These are phyloP conservation scores for Vanacampus margaritifer DNA, from an alignment of 2,113 vertebrate species.

Conservation along the genomic window DNA sequence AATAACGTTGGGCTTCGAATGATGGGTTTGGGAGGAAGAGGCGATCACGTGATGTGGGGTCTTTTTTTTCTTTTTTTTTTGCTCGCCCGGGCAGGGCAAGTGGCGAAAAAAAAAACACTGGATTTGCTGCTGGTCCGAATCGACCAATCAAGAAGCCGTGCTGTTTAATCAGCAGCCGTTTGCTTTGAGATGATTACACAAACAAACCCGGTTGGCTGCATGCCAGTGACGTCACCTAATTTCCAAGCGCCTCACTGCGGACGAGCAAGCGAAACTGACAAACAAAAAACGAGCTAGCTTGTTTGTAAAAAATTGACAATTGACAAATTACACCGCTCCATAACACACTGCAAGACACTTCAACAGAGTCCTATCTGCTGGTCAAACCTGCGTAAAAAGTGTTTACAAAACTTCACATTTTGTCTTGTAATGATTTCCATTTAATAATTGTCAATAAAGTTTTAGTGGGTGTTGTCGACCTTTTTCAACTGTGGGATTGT, in stretches of 20 bases:
- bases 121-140: slow-evolving; percentile 41
- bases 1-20: slow-evolving; percentile 34
- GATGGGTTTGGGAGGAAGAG: slow-evolving; percentile 44
- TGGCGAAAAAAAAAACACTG: slow-evolving; percentile 10
- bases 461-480: no score
- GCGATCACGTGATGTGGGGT: slow-evolving; percentile 51
- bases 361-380: no score
- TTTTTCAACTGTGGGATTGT: no score
- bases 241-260: neutral
- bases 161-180: neutral
- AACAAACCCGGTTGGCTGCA: slow-evolving; percentile 27
- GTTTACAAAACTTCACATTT: no score
- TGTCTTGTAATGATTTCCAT: no score
- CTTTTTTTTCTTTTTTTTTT: slow-evolving; percentile 34
- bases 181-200: neutral
- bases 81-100: slow-evolving; percentile 16
- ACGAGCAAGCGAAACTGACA: neutral
- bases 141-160: slow-evolving; percentile 39
- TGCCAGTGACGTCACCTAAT: neutral
- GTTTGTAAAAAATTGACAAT: neutral
- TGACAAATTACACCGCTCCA: neutral
- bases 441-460: no score
- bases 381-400: no score
- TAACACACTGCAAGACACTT: no score
- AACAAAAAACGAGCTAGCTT: no score